Evolutionary conservation across 2,113 vertebrate species (phyloP).

Genomic region (Coregonus clupeaformis): DNA sequence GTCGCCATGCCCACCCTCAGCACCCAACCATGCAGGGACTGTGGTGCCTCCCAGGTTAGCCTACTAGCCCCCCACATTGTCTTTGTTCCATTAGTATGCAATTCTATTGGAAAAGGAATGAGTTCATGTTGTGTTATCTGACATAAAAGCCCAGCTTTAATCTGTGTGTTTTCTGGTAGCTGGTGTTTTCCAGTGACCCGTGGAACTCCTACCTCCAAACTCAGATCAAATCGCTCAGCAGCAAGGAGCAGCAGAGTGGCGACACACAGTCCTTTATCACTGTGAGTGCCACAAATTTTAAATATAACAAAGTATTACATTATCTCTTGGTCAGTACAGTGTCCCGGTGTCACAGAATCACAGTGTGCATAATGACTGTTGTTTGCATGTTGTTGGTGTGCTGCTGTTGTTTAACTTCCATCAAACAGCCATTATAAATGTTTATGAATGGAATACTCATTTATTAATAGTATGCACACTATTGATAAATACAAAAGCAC

Average conservation of each 20-base stretch:
- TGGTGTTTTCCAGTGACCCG: conserved; percentile 90
- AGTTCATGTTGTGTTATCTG: neutral
- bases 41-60: conserved; percentile 86
- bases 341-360: too few relatives aligned
- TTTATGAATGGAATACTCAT: too few relatives aligned
- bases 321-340: too few relatives aligned
- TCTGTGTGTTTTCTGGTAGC: conserved; percentile 60
- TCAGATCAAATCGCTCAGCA: conserved; percentile 84
- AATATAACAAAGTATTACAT: too few relatives aligned
- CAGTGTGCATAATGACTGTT: too few relatives aligned
- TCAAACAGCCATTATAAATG: too few relatives aligned
- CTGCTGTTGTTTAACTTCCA: too few relatives aligned
- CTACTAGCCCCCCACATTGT: too few relatives aligned
- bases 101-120: neutral
- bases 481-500: neutral
- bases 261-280: conserved; percentile 79
- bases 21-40: conserved; percentile 74
- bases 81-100: too few relatives aligned
- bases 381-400: too few relatives aligned
- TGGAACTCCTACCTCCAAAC: conserved; percentile 91
- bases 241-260: conserved; percentile 72
- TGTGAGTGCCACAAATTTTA: conserved; percentile 72
- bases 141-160: neutral
- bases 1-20: conserved; percentile 79
- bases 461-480: too few relatives aligned